Base-by-base conservation (phyloP, 2,888 invertebrate genomes). In the Chrysolina oricalcia region DNA sequence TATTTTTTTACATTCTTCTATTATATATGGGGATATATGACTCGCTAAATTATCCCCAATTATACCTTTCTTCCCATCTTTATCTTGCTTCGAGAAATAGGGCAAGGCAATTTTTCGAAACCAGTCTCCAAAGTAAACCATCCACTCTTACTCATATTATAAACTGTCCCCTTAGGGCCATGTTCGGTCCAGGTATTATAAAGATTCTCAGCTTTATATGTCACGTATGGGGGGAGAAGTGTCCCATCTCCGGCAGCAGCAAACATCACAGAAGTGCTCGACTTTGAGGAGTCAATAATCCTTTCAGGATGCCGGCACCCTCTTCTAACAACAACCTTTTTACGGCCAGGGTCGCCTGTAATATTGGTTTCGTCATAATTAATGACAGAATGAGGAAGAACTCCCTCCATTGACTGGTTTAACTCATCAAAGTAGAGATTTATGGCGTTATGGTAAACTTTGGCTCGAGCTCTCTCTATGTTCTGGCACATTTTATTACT, bases 1-100 rank as follows among this genome's bases (percentile, higher is more conserved):
- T 81, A 74, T 72, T 84, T 74, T 75, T 64, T 64, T 64, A 64
- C 63, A 64, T 64, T 64, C 41, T 27, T 64, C 63, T 64, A 64
- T 64, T 64, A 64, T 63, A 40, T 63, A 63, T 63, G 63, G 63
- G 63, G 63, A 63, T 63, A 63, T 63, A 41, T 63, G 63, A 63
- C 63, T 63, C 63, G n/a, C 41, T 63, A 63, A 63, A 70, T 59
- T 59, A 27, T 56, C 40, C 56, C 59, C 62, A 70, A 70, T 70
- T 62, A 62, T 70, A 62, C 62, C 70, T 70, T 70, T 70, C 62
- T 70, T 70, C 46, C 27, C 63, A 40, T 63, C 63, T 70, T 62
- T 63, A 70, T 70, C 46, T 70, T 62, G 70, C 50, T 70, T 70
- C 70, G 43, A 68, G 68, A 68, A 70, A 62, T 70, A 70, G 62